Conservation (phyloP, 2,888 invertebrate genomes). For the Pseudococcus jackbeardsleyi region DNA sequence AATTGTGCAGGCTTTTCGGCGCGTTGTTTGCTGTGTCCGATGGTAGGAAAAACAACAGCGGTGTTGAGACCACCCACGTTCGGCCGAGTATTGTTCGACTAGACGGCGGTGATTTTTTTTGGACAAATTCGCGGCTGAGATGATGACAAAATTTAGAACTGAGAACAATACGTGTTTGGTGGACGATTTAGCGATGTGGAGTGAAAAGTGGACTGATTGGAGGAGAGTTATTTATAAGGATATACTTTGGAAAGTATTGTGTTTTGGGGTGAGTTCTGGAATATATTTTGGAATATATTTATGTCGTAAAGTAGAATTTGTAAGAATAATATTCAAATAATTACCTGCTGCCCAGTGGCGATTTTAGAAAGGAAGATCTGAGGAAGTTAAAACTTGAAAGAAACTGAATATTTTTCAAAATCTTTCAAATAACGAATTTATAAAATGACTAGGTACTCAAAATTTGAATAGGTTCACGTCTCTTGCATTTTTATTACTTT, state of each 20-base stretch:
- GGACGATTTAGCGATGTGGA: neutral
- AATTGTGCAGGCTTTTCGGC: neutral
- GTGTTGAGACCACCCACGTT: neutral
- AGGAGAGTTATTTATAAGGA: neutral
- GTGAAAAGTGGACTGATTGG: neutral
- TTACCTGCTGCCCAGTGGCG: no score
- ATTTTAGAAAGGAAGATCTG: no score
- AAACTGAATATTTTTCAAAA: no score
- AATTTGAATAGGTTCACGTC: no score
- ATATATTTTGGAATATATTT: no score
- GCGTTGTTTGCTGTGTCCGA: neutral
- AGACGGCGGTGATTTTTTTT: neutral
- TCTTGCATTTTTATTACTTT: no score
- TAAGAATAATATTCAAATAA: no score
- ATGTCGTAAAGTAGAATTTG: no score
- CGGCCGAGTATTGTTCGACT: neutral
- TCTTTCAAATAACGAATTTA: no score
- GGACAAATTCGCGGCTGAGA: constrained; percentile 8
- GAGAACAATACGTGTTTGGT: neutral
- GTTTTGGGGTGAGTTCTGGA: neutral
- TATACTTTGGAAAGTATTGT: neutral
- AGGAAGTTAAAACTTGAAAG: no score
- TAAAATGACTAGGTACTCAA: no score
- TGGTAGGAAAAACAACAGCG: neutral
- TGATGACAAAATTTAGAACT: neutral